Base-by-base conservation (phyloP, 2,888 invertebrate species). In the Hydraecia micacea region DNA sequence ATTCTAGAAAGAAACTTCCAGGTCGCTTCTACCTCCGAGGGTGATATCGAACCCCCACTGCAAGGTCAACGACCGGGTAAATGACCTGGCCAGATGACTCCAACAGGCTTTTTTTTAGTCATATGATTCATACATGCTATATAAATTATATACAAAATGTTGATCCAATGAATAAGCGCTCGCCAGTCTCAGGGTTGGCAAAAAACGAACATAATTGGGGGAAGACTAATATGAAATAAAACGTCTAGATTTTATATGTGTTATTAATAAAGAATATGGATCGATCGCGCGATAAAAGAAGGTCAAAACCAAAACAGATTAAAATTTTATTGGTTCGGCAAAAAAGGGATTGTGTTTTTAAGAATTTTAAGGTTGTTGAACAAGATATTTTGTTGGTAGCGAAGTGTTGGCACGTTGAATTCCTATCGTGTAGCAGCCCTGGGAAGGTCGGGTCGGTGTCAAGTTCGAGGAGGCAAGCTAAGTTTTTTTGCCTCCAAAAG, bases 51-150 rank as follows among this genome's bases (percentile, higher is more conserved):
- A 87, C 77, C 86, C 85, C 82, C 76, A 67, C 86, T 78, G 87
- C 83, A 88, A 89, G 92, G 92, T 94, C 93, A 93, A 91, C 90
- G 93, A 67, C 90, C 93, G 93, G 93, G 95, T 93, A 91, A 93
- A 91, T 88, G 93, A 93, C 92, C 94, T 87, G 80, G 74, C 77
- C 89, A 92, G 91, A 91, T 92, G 94, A 93, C 92, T 91, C 81
- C 88, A 87, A 82, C 85, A 88, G 83, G 86, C 73, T 86, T 87
- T 88, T 91, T 93, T 91, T 89, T 79, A 83, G 83, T 73, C 87
- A 83, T 86, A 84, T 86, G 88, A 89, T 82, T 89, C 85, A 85
- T 80, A 86, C 83, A 68, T 36, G 60, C 60, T 75, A 76, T 79
- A 81, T 77, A 79, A 83, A 81, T 82, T 79, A 75, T 80, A 71